Evolutionary conservation across 2,888 invertebrate species (phyloP).

Genomic region (Pomacea canaliculata): DNA sequence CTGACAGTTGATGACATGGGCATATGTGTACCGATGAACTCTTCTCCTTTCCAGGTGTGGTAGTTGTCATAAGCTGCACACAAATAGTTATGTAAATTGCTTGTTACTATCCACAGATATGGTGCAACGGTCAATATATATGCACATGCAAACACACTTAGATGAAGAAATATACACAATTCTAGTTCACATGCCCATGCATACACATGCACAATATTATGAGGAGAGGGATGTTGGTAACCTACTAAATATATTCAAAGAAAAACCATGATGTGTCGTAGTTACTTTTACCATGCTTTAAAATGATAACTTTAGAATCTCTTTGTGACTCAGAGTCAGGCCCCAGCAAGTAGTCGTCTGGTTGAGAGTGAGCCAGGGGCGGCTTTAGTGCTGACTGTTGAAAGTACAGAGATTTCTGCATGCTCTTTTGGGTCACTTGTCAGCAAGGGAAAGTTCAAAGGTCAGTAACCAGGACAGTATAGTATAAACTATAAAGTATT

Average conservation of each 20-base stretch:
- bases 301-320: background rate
- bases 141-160: too few relatives aligned
- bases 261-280: too few relatives aligned
- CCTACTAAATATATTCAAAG: too few relatives aligned
- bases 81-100: background rate
- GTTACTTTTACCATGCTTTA: too few relatives aligned
- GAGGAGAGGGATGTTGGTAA: too few relatives aligned
- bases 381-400: slow-evolving; percentile 94
- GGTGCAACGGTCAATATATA: too few relatives aligned
- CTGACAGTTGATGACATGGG: slow-evolving; percentile 97
- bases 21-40: slow-evolving; percentile 91
- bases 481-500: too few relatives aligned
- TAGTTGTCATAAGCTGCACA: background rate
- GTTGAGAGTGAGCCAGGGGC: slow-evolving; percentile 70
- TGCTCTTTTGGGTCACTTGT: slow-evolving; percentile 96
- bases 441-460: slow-evolving; percentile 80
- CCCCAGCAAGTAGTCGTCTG: slow-evolving; percentile 34
- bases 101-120: too few relatives aligned
- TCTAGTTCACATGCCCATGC: too few relatives aligned
- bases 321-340: slow-evolving; percentile 18
- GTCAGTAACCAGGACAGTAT: slow-evolving; percentile 42
- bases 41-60: slow-evolving; percentile 72
- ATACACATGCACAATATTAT: too few relatives aligned
- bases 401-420: slow-evolving; percentile 95
- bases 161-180: too few relatives aligned